Conservation (phyloP, 2,113 vertebrate species). For the Callorhinus ursinus region DNA sequence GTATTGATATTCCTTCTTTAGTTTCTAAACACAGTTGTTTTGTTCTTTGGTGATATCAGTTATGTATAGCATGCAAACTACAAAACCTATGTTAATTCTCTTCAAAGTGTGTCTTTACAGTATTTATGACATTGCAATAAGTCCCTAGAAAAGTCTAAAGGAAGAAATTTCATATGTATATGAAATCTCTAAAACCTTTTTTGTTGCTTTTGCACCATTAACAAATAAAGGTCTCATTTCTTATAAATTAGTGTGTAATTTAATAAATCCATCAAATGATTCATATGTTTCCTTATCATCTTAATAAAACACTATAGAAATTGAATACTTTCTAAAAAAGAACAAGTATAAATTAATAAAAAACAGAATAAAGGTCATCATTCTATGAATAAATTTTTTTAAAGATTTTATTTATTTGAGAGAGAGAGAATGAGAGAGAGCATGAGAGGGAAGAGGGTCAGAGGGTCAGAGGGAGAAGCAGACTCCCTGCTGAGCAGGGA, state of each 20-base stretch:
- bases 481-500: no score
- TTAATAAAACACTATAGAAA: neutral
- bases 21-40: neutral
- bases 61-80: neutral
- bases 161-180: neutral
- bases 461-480: no score
- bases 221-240: neutral
- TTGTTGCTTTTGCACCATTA: neutral
- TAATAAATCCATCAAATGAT: neutral
- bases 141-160: neutral
- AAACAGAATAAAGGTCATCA: neutral
- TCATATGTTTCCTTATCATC: neutral
- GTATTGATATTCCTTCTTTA: neutral
- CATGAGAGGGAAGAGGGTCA: no score
- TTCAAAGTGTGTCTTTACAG: neutral
- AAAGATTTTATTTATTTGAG: no score
- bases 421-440: no score
- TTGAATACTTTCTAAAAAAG: neutral
- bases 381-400: neutral
- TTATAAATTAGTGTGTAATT: neutral
- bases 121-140: neutral
- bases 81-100: neutral
- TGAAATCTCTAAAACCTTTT: neutral
- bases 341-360: neutral
- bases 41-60: neutral